phyloP scores from a whole-genome alignment of 2,113 vertebrate genomes.

The Sardina pilchardus region DNA sequence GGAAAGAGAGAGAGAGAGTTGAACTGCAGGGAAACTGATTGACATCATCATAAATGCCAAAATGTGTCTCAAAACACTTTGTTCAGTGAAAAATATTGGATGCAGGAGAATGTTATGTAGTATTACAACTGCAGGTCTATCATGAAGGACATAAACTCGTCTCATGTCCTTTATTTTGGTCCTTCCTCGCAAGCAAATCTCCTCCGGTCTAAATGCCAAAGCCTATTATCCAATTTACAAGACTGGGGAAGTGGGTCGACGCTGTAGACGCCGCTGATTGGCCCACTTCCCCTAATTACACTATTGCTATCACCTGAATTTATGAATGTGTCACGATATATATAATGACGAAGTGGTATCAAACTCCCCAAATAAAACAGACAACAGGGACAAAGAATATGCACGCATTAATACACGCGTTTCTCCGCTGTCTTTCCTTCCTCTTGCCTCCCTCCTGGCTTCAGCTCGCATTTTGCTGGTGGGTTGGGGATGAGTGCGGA shows the following conservation, averaged over 20 bases:
- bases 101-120: not conserved
- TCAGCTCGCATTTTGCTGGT: conserved; percentile 68
- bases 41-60: not conserved
- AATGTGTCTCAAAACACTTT: not conserved
- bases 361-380: conserved; percentile 25
- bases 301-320: conserved; percentile 57
- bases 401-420: conserved; percentile 70
- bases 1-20: not conserved
- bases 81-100: not conserved
- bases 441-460: conserved; percentile 75
- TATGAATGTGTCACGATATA: conserved; percentile 49
- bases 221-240: conserved; percentile 70
- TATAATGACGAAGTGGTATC: not conserved
- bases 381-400: conserved; percentile 45
- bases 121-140: too few relatives aligned
- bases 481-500: conserved; percentile 69
- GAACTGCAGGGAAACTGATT: not conserved
- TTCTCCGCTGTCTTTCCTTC: conserved; percentile 71
- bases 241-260: conserved; percentile 42
- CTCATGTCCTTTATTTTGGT: not conserved
- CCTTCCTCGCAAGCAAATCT: conserved; percentile 21
- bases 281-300: conserved; percentile 54
- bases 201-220: conserved; percentile 39
- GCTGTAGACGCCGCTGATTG: conserved; percentile 39
- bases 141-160: not conserved